These are phyloP conservation scores for Xylocampa areola DNA, from an alignment of 2,888 invertebrate genomes.

Conservation along the genomic window DNA sequence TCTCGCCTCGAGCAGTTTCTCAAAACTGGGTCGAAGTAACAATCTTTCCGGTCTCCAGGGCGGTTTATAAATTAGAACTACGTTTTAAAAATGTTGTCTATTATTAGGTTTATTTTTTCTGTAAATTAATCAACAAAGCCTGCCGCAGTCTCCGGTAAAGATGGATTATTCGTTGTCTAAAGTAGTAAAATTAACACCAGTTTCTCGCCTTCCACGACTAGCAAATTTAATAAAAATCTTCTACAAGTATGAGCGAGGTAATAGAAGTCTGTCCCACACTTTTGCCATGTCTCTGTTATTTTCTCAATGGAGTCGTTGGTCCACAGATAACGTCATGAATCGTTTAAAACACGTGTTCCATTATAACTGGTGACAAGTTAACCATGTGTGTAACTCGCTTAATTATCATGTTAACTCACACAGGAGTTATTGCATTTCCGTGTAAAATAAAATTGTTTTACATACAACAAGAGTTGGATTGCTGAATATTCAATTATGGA, in stretches of 20 bases:
- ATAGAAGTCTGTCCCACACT: slow-evolving; percentile 23
- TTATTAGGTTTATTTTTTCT: background rate
- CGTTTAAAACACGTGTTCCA: slow-evolving; percentile 57
- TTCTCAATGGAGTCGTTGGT: slow-evolving; percentile 27
- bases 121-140: background rate
- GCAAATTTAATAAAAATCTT: background rate
- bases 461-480: slow-evolving; percentile 9
- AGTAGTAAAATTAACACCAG: background rate
- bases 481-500: slow-evolving; percentile 27
- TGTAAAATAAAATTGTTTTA: slow-evolving; percentile 37
- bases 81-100: slow-evolving; percentile 8
- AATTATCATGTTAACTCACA: slow-evolving; percentile 50
- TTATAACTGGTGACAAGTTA: slow-evolving; percentile 48
- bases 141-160: background rate
- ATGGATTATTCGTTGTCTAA: too few species aligned
- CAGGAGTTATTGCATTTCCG: slow-evolving; percentile 35
- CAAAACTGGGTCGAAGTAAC: slow-evolving; percentile 36
- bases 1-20: slow-evolving; percentile 37
- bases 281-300: slow-evolving; percentile 22
- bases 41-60: slow-evolving; percentile 38
- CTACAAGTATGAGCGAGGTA: slow-evolving; percentile 3
- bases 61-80: slow-evolving; percentile 23
- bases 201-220: background rate
- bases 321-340: slow-evolving; percentile 50
- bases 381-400: slow-evolving; percentile 59